Base-by-base conservation (phyloP, 2,888 invertebrate species). In the Ennomos quercinarius region DNA sequence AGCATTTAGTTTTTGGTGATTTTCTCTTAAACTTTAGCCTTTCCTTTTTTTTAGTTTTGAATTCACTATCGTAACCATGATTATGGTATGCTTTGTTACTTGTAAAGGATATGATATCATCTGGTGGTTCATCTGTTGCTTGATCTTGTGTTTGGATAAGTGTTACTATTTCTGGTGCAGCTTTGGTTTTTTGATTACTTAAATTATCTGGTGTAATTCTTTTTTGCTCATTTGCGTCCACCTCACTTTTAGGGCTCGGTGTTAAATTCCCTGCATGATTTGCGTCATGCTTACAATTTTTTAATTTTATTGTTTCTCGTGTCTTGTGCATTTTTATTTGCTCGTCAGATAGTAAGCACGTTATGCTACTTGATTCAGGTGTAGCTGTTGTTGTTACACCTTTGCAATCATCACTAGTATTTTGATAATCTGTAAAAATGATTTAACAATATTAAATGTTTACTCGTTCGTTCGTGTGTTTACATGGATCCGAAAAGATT, bases 361-460 rank as follows among this genome's bases (percentile, higher is more conserved):
- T n/a, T 34, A 34, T 8, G 27, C 34, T 36, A 8, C 12, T 36
- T 1, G 45, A 10, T 39, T 27, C 27, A 27, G 27, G 27, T 27
- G 27, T 27, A 27, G 5, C 27, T 10, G 34, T 43, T 38, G 38
- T 10, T 47, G 10, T 42, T 42, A 10, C 42, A 42, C n/a, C 47
- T 1, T 47, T 52, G 39, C 52, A 52, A 5, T 47, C 47, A 10
- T 9, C 27, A 27, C 27, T 27, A 6, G 5, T 36, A 17, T 35
- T 39, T 39, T 17, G 34, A 10, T 43, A 58, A 41, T 52, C 58
- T 58, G 58, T n/a, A 9, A 37, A 42, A 40, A 8, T 17, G 1
- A 17, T 17, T 17, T 17, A 17, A 17, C 3, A 17, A 17, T 17
- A 17, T 17, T 17, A 17, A 17, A 17, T 17, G 3, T 17, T 17